Evolutionary conservation across 92 coral and sea anemone genomes (phyloP).

Genomic region (Epizoanthus ramosus): DNA sequence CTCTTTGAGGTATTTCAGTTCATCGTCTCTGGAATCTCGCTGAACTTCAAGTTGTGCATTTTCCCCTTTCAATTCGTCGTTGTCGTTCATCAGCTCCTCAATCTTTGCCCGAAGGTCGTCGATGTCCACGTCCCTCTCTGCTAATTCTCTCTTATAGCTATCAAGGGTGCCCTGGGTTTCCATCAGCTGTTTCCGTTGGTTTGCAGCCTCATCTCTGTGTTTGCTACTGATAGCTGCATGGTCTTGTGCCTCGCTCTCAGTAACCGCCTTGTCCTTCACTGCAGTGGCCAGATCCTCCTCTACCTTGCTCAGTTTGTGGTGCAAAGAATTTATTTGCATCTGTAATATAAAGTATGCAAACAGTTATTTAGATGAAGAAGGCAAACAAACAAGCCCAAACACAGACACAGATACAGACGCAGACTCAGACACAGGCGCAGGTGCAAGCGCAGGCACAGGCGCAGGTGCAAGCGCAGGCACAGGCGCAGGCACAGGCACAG

Average conservation of each 20-base stretch:
- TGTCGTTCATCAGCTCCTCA: constrained; percentile 53
- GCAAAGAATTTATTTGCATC: constrained; percentile 63
- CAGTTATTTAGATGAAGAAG: not conserved
- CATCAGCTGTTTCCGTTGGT: constrained; percentile 61
- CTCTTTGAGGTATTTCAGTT: constrained; percentile 58
- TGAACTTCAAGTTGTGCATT: constrained; percentile 54
- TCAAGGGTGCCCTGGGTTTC: constrained; percentile 74
- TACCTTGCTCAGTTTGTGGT: constrained; percentile 67
- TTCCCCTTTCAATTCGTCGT: constrained; percentile 65
- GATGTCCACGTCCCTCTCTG: constrained; percentile 67
- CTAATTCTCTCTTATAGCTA: constrained; percentile 60
- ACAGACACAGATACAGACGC: too few species aligned
- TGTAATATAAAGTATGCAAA: not conserved
- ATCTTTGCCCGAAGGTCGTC: constrained; percentile 65
- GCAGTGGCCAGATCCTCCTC: constrained; percentile 67
- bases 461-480: too few species aligned
- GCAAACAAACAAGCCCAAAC: not conserved
- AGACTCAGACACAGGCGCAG: not conserved
- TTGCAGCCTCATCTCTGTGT: constrained; percentile 64
- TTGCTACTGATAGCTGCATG: constrained; percentile 58
- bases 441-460: too few species aligned
- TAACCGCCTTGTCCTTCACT: constrained; percentile 64
- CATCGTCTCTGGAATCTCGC: constrained; percentile 69
- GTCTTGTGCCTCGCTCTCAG: constrained; percentile 74
- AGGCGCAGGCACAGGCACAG: too few species aligned